Conservation (phyloP, 1,140 invertebrate species). For the Liolophura sinensis region DNA sequence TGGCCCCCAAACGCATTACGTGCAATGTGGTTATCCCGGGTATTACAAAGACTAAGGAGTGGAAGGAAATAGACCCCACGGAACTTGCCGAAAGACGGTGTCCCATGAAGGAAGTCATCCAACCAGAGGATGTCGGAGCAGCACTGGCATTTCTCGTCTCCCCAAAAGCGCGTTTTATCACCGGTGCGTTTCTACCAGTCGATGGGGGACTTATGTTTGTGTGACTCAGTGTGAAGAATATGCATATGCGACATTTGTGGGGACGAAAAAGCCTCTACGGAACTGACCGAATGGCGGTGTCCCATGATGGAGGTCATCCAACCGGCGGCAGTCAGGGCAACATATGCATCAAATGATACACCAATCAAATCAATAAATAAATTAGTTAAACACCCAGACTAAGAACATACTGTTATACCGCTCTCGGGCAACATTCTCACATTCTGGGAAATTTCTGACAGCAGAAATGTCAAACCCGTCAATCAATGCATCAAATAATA, state of each 20-base stretch:
- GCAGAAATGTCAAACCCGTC: too few species aligned
- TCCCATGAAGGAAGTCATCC: constrained; percentile 1
- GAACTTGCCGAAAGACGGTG: background rate
- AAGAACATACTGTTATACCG: too few species aligned
- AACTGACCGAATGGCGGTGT: background rate
- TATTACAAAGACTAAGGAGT: background rate
- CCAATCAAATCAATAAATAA: too few species aligned
- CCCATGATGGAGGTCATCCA: background rate
- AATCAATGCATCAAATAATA: too few species aligned
- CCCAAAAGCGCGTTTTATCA: background rate
- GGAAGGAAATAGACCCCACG: background rate
- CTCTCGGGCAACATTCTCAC: too few species aligned
- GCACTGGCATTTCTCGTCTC: constrained; percentile 2
- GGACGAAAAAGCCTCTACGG: background rate
- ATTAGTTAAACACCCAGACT: too few species aligned
- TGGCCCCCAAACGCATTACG: constrained; percentile 1
- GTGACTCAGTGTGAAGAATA: too few species aligned
- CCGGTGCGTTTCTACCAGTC: constrained; percentile 5
- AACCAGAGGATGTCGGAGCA: constrained; percentile 1
- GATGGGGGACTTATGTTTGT: constrained; percentile 2
- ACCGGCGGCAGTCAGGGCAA: background rate
- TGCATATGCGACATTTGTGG: too few species aligned
- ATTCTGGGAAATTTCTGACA: too few species aligned
- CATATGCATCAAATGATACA: too few species aligned
- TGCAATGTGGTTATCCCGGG: constrained; percentile 7